Evolutionary conservation across 2,888 invertebrate species (phyloP), one percentile per base, ranked within the genome.

Genomic region (Drosophila melanocephala): DNA sequence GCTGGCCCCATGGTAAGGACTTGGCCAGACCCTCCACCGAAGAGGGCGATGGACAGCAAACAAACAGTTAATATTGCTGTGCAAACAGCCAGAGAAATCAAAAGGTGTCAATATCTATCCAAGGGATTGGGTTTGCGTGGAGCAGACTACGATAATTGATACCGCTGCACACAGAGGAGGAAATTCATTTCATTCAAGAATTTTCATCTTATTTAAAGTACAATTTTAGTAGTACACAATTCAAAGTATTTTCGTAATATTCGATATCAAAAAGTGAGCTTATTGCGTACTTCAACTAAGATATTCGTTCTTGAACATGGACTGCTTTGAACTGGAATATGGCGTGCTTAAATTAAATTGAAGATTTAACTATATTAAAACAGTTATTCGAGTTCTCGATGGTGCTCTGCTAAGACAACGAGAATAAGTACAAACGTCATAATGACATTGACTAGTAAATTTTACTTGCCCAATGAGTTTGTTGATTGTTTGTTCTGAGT

Each of bases 51-150:
- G 19, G 16, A 19, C 16, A 30, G 35, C 19, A 37, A 44, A 53
- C 22, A 26, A 28, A 10, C 63, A 16, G 42, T 57, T 63, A 63
- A 63, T 32, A 19, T 32, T 52, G 10, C 30, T 26, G 39, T 35
- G 47, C n/a, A 44, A 37, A 30, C 50, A 63, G 28, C 14, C 22
- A 1, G 53, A 22, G 14, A 47, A 57, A 44, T 63, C 63, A 42
- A 67, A 61, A 39, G 53, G 53, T 70, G 58, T 37, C 60, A 55
- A 50, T 33, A 55, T 59, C 37, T 28, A 35, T 14, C 42, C 26
- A 44, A 50, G 14, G 37, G 26, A 39, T 28, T 35, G 55, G n/a
- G 32, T 19, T 6, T 22, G 10, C 2, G 6, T 0, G n/a, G n/a
- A 39, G 30, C 30, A 12, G 52, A 26, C 22, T 4, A 19, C n/a